Evolutionary conservation across 2,888 invertebrate species (phyloP).

Genomic region (Euzetes globulus): DNA sequence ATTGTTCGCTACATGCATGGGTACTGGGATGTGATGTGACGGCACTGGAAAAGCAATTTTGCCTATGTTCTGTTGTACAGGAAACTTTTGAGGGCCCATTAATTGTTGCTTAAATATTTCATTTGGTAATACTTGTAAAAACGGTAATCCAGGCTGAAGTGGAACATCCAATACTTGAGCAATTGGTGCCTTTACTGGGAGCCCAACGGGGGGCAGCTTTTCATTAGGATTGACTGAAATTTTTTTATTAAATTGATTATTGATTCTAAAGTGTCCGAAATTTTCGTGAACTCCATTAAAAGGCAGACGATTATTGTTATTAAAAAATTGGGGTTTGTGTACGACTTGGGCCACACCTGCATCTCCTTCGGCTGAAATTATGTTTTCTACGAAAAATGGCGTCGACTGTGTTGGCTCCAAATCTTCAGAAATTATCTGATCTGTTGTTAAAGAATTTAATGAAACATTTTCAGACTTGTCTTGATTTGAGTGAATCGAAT

Average conservation of each 20-base stretch:
- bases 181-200: background rate
- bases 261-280: background rate
- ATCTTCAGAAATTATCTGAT: background rate
- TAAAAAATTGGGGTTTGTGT: background rate
- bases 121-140: conserved; percentile 1
- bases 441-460: background rate
- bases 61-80: background rate
- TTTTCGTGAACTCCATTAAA: background rate
- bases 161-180: conserved; percentile 32
- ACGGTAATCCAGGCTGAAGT: conserved; percentile 12
- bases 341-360: too few relatives aligned
- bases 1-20: too few relatives aligned
- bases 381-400: background rate
- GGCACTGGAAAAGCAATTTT: background rate
- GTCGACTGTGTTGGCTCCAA: background rate
- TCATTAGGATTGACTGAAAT: background rate
- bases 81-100: conserved; percentile 2
- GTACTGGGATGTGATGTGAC: background rate
- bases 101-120: background rate
- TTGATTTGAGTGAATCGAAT: background rate
- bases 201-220: background rate
- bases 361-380: background rate
- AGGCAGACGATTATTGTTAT: background rate
- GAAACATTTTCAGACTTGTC: background rate
- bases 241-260: conserved; percentile 7